These are phyloP conservation scores for Potamarius usumacintae DNA, from an alignment of 2,113 vertebrate species.

Conservation along the genomic window DNA sequence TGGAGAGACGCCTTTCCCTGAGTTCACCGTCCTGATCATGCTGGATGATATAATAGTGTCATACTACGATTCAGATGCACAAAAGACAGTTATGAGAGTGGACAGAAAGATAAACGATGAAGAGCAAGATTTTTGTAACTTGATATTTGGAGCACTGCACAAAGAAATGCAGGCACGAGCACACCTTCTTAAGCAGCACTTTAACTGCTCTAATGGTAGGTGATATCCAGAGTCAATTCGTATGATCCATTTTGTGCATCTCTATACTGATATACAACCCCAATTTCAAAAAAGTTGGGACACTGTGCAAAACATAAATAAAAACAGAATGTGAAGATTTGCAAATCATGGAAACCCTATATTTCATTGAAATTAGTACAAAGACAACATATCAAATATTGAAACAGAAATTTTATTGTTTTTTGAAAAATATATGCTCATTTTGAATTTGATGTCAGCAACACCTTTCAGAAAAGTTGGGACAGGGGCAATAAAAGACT, in stretches of 20 bases:
- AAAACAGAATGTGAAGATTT: too few species aligned
- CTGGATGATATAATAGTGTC: not conserved
- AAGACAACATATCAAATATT: too few species aligned
- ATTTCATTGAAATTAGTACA: too few species aligned
- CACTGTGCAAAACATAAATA: too few species aligned
- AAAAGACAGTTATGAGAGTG: not conserved
- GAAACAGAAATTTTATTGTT: too few species aligned
- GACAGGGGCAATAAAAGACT: too few species aligned
- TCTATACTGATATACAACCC: not conserved
- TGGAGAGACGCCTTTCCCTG: not conserved
- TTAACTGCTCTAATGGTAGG: not conserved
- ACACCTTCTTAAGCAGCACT: not conserved
- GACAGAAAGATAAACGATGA: not conserved
- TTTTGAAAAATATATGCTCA: too few species aligned
- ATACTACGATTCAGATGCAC: not conserved
- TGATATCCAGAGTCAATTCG: not conserved
- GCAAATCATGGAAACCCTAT: too few species aligned
- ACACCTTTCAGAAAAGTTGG: too few species aligned
- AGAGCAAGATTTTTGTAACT: not conserved
- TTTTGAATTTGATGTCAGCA: too few species aligned
- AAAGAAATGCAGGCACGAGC: not conserved
- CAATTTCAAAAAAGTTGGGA: too few species aligned
- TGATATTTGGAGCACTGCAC: not conserved
- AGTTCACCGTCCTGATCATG: not conserved
- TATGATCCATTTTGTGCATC: not conserved